Evolutionary conservation across 2,113 vertebrate species (phyloP).

Genomic region (Calidris pugnax): DNA sequence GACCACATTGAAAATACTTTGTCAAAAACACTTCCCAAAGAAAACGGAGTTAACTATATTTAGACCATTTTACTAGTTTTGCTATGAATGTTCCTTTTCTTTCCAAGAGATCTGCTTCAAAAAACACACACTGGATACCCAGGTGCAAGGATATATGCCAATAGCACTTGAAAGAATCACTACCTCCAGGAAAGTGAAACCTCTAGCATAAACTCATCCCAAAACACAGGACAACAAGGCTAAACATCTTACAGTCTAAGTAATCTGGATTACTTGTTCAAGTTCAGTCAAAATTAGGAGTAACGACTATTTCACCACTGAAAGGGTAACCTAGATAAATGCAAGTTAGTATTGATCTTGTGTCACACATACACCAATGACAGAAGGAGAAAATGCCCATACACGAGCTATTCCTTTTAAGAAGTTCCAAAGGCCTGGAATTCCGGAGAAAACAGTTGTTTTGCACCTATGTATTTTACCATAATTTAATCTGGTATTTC

Average conservation of each 20-base stretch:
- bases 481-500: neutral
- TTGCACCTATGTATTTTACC: neutral
- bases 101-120: neutral
- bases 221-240: neutral
- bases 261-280: neutral
- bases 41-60: neutral
- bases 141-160: fast-evolving
- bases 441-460: neutral
- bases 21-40: neutral
- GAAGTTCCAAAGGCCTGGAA: neutral
- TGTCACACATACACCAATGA: neutral
- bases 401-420: neutral
- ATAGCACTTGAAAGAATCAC: neutral
- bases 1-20: neutral
- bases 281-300: neutral
- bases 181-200: neutral
- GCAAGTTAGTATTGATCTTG: neutral
- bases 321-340: neutral
- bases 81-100: neutral
- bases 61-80: neutral
- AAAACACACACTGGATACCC: neutral
- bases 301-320: neutral
- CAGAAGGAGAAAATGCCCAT: neutral
- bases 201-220: neutral
- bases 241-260: neutral